Evolutionary conservation across 2,888 invertebrate species (phyloP), one percentile per base, ranked within the genome.

Genomic region (Torymus tubicola): DNA sequence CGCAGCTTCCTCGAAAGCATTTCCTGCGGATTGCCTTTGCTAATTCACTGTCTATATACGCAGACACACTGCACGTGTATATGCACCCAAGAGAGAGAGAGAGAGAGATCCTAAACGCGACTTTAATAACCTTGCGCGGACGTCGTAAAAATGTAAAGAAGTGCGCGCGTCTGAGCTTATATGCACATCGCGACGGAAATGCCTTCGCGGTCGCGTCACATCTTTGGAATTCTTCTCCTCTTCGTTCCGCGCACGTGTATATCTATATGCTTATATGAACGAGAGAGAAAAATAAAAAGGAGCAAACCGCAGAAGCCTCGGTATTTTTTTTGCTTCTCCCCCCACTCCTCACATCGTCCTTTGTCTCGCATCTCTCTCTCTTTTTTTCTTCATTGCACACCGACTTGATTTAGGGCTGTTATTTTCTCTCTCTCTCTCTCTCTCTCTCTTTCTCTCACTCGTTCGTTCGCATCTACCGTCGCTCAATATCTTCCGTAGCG

Each of bases 181-280:
- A 42, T 8, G 42, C 52, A 42, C 60, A 53, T 21, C 61, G 55
- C 61, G 71, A 89, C 89, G 90, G 90, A 90, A 90, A 90, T 90
- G 88, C 90, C 89, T 88, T 86, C 80, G 85, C 80, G 85, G 82
- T 88, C 89, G 87, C 90, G 89, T 90, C 90, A 90, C 84, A 85
- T 80, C 81, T 85, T 74, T 87, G 89, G 90, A 90, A 90, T 90
- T 88, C 88, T 86, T 85, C 86, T 88, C 85, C 85, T 84, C 14
- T 12, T 5, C 31, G 11, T 12, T 50, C 55, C 0, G 24, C 31
- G 3, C 8, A 21, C 21, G 21, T 21, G 21, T 21, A 8, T 31
- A 31, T 31, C 3, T 42, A 8, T 42, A 42, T 42, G 8, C 42
- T 8, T 42, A 68, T 52, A 18, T 31, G 14, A 11, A 18, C n/a